Base-by-base conservation (phyloP, 2,797 vertebrate species). In the Kryptopterus vitreolus region DNA sequence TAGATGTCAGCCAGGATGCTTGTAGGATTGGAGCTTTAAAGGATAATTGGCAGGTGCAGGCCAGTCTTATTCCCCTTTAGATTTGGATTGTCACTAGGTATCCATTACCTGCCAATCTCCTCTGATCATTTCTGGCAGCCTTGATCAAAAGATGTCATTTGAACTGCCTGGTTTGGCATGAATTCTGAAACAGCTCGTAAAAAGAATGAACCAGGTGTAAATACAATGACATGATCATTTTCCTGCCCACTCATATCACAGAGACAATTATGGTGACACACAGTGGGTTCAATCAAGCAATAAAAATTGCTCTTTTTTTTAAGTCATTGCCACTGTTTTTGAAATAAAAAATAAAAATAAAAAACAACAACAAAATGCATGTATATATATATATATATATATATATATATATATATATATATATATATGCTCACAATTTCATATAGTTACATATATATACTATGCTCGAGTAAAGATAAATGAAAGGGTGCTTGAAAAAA, bases 151-250 rank as follows among this genome's bases (percentile, higher is more conserved):
- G 96, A 97, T 96, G 97, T 98, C 97, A 86, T 85, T 87, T 85
- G 96, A 96, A 95, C 95, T 93, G 95, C 95, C 95, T 93, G 90
- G 93, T 95, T 95, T 97, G 97, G 97, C 97, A 97, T 96, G 95
- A 94, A 96, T 95, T 96, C 95, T 95, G 94, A 95, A 95, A 95
- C 94, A 94, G 96, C 96, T 97, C 95, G 96, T 96, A 96, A 97
- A 97, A 95, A 95, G 95, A 96, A 95, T 91, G 96, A 96, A 96
- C 96, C 96, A 93, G 92, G 96, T 97, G 96, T 98, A 98, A 99
- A 98, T 98, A 98, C 98, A 97, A 98, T 97, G 97, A 98, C 97
- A 99, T 98, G 96, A 99, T 99, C 98, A 97, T 96, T 99, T 98
- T 96, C 96, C 95, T 91, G 93, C 96, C 95, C 96, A 93, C 97